Evolutionary conservation across 2,888 invertebrate species (phyloP), one percentile per base, ranked within the genome.

Genomic region (Brassicogethes aeneus): DNA sequence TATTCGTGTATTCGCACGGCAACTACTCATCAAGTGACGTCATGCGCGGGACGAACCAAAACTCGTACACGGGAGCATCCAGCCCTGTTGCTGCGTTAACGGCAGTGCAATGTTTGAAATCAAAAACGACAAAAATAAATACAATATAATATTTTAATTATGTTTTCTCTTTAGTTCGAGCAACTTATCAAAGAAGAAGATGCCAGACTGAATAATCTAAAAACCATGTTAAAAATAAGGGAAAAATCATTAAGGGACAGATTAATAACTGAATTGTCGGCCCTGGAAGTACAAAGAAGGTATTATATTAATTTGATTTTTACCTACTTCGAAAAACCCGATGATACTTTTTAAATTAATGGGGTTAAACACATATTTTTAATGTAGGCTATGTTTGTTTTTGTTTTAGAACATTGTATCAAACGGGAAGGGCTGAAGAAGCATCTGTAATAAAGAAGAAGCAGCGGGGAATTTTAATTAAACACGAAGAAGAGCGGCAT

Each of bases 141-240:
- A 23, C 23, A 5, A 7, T 23, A 23, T 23, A 23, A 23, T 23
- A 23, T 23, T 23, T 5, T 36, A 32, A 33, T 23, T 32, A 15
- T 14, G 15, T 15, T 38, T 43, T 44, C 36, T 36, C 59, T 55
- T 32, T 45, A 69, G 69, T 66, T 77, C 59, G 77, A 77, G 44
- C 75, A 77, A 56, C 67, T 83, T 53, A 76, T 80, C 50, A 77
- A 76, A 59, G 80, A 81, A 52, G 83, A 85, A 63, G 78, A 79
- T 51, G 67, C 73, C 12, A 70, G 82, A 56, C 74, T 79, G 2
- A 76, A 80, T 52, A 78, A 83, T 62, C 70, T 83, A 53, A 72
- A 76, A 46, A 72, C 78, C 34, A 64, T 82, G 32, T 69, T 85
- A 34, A 78, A 79, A 60, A 73, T 82, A 39, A 70, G 80, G 3